Base-by-base conservation (phyloP, 2,797 vertebrate genomes). In the Liparis tanakae region DNA sequence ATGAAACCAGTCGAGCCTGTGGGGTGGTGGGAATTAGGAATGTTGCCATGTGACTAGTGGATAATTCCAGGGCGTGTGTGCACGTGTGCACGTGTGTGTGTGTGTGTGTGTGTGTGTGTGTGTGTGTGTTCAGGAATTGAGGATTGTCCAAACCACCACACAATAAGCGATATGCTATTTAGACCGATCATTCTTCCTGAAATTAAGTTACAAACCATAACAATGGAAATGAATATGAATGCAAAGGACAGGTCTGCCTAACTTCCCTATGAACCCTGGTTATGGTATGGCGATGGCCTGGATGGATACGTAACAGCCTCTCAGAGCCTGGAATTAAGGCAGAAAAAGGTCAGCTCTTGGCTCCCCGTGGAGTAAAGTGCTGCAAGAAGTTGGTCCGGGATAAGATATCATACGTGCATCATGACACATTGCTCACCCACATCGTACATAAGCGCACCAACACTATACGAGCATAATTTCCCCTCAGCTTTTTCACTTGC, bases 21-120 rank as follows among this genome's bases (percentile, higher is more conserved):
- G 44, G 76, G 72, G 69, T 41, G 44, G 76, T 72, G 69, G 53
- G 76, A 81, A 79, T 77, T 70, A 85, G 79, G 39, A 86, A 39
- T 46, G 70, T 59, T 74, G 64, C 64, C 84, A 76, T 83, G 80
- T 87, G 84, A 87, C 81, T 54, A 59, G 44, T 80, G 73, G 87
- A 77, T 85, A 30, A 30, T 30, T 30, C 25, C 25, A 30, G 25
- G 25, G 25, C 25, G 69, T 46, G 48, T 55, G 50, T 63, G n/a
- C n/a, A n/a, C n/a, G n/a, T n/a, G n/a, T n/a, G n/a, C n/a, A n/a
- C n/a, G 56, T 25, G 64, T 72, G 72, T 57, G 68, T 67, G 50
- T 43, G 64, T 74, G 68, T 61, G 64, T 68, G 50, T 56, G 50
- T 63, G 56, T 25, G 64, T 72, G 72, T 57, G 68, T 67, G 50